These are phyloP conservation scores for Planococcus citri DNA, from an alignment of 1,140 invertebrate genomes.

Conservation along the genomic window DNA sequence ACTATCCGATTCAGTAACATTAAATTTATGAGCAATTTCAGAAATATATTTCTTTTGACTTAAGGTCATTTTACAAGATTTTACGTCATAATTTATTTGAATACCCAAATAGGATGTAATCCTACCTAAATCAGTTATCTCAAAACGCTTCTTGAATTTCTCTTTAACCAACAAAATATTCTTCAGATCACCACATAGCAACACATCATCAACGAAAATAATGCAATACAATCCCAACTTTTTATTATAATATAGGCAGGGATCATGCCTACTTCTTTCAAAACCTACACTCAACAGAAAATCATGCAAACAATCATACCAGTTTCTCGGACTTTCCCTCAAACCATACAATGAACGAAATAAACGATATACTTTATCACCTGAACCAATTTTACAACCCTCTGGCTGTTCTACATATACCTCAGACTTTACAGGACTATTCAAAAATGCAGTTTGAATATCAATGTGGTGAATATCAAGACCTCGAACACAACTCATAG, in stretches of 20 bases:
- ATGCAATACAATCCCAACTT: background rate
- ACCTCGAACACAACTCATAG: background rate
- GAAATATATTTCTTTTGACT: slow-evolving; percentile 12
- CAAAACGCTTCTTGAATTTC: slow-evolving; percentile 2
- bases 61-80: background rate
- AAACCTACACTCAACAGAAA: background rate
- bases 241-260: slow-evolving; percentile 13
- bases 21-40: background rate
- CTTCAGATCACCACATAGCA: background rate
- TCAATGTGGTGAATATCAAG: slow-evolving; percentile 22
- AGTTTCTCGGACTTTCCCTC: slow-evolving; percentile 11
- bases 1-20: background rate
- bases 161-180: background rate
- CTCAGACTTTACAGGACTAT: slow-evolving; percentile 8
- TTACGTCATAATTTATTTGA: background rate
- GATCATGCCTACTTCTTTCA: background rate
- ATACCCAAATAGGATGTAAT: slow-evolving; percentile 13
- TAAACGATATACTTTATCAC: slow-evolving; percentile 15
- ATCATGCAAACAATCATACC: slow-evolving; percentile 15
- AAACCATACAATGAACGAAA: slow-evolving; percentile 20
- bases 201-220: slow-evolving; percentile 20
- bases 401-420: slow-evolving; percentile 21
- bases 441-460: slow-evolving; percentile 21
- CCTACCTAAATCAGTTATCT: slow-evolving; percentile 7
- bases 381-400: slow-evolving; percentile 22